Percentiles rank a stretch among this genome's conserved stretches.
phyloP scores from a whole-genome alignment of 2,797 vertebrate genomes.

The Alcedo atthis region DNA sequence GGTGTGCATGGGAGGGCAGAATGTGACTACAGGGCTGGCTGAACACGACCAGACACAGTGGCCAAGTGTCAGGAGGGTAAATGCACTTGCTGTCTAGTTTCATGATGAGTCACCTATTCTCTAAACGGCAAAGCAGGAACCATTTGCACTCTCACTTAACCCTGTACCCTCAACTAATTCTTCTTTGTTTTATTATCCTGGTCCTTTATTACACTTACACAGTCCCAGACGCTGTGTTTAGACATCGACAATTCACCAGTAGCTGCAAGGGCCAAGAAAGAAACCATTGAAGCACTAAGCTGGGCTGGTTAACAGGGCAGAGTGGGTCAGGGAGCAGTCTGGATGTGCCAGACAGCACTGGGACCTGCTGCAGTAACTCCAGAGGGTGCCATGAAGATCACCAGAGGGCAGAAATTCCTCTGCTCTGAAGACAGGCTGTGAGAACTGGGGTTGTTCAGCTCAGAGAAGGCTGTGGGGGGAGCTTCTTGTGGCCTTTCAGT shows the following conservation, averaged over 20 bases:
- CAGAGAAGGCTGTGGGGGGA: too few relatives aligned
- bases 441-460: too few relatives aligned
- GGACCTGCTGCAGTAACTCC: neutral
- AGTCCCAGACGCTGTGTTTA: neutral
- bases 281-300: neutral
- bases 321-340: neutral
- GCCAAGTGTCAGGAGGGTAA: neutral
- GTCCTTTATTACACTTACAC: neutral
- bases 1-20: fast-evolving
- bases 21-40: neutral
- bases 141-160: neutral
- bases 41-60: fast-evolving
- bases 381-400: neutral
- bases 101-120: slow-evolving; percentile 7
- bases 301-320: neutral
- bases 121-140: neutral
- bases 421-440: neutral
- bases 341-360: neutral
- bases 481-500: too few relatives aligned
- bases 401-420: neutral
- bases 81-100: slow-evolving; percentile 33
- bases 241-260: neutral
- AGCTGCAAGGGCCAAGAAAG: neutral
- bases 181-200: neutral
- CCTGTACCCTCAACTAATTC: neutral